phyloP scores from a whole-genome alignment of 2,113 vertebrate genomes.

The Trochalopteron elliotii region DNA sequence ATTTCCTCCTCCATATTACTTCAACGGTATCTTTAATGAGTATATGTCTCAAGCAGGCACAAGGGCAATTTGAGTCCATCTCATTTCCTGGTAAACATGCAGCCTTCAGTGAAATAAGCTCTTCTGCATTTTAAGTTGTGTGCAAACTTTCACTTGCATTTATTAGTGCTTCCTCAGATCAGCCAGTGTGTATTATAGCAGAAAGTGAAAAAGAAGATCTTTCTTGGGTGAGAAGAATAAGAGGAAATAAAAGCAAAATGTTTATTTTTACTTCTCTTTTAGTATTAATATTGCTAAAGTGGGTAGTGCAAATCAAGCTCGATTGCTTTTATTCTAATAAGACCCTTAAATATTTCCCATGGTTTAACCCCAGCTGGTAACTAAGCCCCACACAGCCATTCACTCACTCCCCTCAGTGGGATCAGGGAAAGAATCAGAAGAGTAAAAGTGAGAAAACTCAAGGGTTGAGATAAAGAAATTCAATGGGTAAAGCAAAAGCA shows the following conservation, averaged over 20 bases:
- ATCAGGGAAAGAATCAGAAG: background rate
- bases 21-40: constrained; percentile 6
- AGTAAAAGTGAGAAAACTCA: background rate
- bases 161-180: constrained; percentile 2
- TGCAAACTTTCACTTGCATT: constrained; percentile 17
- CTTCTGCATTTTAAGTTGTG: background rate
- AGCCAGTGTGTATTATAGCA: background rate
- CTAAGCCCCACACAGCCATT: background rate
- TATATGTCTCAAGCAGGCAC: background rate
- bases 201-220: background rate
- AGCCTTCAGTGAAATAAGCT: background rate
- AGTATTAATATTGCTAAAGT: background rate
- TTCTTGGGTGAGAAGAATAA: background rate
- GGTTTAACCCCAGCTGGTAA: background rate
- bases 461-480: background rate
- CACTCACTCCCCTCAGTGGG: background rate
- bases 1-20: constrained; percentile 20
- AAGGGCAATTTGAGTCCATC: background rate
- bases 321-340: background rate
- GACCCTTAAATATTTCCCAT: background rate
- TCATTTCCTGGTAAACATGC: constrained; percentile 6
- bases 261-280: constrained; percentile 14
- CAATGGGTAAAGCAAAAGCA: background rate
- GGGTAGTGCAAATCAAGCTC: background rate
- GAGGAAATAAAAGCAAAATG: background rate